Evolutionary conservation across 2,113 vertebrate genomes (phyloP), one percentile per base, ranked within the genome.

Genomic region (Willisornis vidua): DNA sequence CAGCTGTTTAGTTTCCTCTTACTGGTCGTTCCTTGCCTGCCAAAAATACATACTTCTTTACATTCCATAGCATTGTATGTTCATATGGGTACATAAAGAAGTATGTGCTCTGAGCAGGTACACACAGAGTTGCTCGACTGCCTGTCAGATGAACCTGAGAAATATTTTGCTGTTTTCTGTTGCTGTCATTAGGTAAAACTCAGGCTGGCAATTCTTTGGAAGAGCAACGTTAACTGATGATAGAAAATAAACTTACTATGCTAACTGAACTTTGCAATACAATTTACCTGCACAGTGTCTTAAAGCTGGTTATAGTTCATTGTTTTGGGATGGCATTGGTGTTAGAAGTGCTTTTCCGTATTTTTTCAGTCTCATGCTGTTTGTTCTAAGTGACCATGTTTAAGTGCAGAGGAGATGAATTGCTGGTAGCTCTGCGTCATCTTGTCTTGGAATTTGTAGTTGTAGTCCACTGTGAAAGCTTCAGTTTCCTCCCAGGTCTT

Each of bases 31-130:
- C 94, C 62, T 74, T 95, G 98, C 99, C 99, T 98, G 98, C 99
- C 98, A 98, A 98, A 99, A 99, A 99, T 99, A 99, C 99, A 99
- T 99, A 99, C 99, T 99, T 99, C 99, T 99, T 99, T 99, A 99
- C 99, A 99, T 99, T 99, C 99, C 99, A 99, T 99, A 99, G 99
- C 98, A 99, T 98, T 98, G 97, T 99, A 99, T 99, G 98, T 99
- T 98, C 99, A 99, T 99, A 99, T 99, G 99, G 99, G 99, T 99
- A 99, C 99, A 99, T 99, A 99, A 99, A 99, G 99, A 99, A 99
- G 99, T 99, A 99, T 99, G 99, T 99, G 97, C 98, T 99, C 99
- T 98, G 98, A 98, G 98, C 98, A 99, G 99, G 99, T 98, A 97
- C 97, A 97, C 89, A 92, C 75, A 93, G 87, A 95, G 37, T 92